Evolutionary conservation across 2,888 invertebrate species (phyloP).

Genomic region (Stenurella melanura): DNA sequence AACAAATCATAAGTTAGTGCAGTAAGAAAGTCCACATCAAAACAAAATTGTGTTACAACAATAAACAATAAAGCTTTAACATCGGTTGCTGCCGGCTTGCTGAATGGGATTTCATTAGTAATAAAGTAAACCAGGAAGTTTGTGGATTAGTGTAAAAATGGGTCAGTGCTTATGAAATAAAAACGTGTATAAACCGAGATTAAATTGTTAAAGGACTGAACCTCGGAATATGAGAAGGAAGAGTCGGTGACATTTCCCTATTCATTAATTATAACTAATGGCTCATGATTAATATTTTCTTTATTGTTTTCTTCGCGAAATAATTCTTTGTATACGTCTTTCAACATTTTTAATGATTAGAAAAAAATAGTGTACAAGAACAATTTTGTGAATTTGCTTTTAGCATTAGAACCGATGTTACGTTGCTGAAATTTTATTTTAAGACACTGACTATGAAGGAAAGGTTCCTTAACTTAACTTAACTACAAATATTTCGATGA

Average conservation of each 20-base stretch:
- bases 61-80: constrained; percentile 35
- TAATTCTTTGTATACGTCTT: not conserved
- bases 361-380: not conserved
- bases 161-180: constrained; percentile 40
- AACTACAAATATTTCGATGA: no score
- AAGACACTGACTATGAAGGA: no score
- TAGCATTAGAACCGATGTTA: no score
- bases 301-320: constrained; percentile 16
- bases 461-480: no score
- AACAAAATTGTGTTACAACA: constrained; percentile 23
- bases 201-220: constrained; percentile 28
- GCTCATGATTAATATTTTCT: constrained; percentile 11
- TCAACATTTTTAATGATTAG: not conserved
- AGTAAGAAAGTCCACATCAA: constrained; percentile 15
- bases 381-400: not conserved
- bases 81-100: constrained; percentile 25
- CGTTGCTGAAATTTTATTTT: no score
- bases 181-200: constrained; percentile 37
- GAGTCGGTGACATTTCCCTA: constrained; percentile 35
- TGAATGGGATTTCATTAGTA: constrained; percentile 39
- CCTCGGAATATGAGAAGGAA: constrained; percentile 17
- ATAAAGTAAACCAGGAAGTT: constrained; percentile 37
- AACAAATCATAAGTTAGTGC: constrained; percentile 14
- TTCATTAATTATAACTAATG: constrained; percentile 38
- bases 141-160: constrained; percentile 38